These are phyloP conservation scores for Cecropterus lyciades DNA, from an alignment of 1,140 invertebrate species.

Conservation along the genomic window DNA sequence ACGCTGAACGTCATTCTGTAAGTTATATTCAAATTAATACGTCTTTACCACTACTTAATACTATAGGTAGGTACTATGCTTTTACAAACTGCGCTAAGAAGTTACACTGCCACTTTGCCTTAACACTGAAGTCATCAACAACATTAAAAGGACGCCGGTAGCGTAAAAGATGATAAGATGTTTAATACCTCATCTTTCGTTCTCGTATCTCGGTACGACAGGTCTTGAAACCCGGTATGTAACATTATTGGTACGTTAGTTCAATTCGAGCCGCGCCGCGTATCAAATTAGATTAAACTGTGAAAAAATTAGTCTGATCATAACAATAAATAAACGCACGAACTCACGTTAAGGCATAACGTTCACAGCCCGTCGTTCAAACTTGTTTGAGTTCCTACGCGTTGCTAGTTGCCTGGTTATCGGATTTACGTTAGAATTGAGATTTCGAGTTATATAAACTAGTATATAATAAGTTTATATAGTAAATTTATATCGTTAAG, in stretches of 20 bases:
- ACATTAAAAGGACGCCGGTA: too few relatives aligned
- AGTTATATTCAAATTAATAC: too few relatives aligned
- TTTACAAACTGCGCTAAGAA: too few relatives aligned
- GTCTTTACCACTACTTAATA: too few relatives aligned
- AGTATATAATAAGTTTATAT: too few relatives aligned
- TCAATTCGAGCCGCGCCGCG: conserved; percentile 51
- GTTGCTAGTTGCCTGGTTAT: conserved; percentile 3
- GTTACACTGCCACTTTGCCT: too few relatives aligned
- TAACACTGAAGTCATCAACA: too few relatives aligned
- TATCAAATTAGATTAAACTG: conserved; percentile 68
- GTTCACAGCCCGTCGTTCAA: neutral
- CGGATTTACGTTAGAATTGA: neutral
- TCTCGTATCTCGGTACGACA: conserved; percentile 3
- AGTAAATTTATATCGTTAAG: too few relatives aligned
- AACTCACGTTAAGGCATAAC: conserved; percentile 37
- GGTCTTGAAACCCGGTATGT: conserved; percentile 12
- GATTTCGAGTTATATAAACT: too few relatives aligned
- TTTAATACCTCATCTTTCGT: neutral
- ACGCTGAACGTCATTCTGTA: too few relatives aligned
- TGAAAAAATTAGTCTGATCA: conserved; percentile 67
- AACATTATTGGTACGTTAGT: conserved; percentile 26
- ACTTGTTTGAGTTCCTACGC: conserved; percentile 12
- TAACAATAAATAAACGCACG: conserved; percentile 60
- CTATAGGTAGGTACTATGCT: too few relatives aligned
- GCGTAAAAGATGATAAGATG: too few relatives aligned